Conservation (phyloP, 2,113 vertebrate species). For the Podilymbus podiceps region DNA sequence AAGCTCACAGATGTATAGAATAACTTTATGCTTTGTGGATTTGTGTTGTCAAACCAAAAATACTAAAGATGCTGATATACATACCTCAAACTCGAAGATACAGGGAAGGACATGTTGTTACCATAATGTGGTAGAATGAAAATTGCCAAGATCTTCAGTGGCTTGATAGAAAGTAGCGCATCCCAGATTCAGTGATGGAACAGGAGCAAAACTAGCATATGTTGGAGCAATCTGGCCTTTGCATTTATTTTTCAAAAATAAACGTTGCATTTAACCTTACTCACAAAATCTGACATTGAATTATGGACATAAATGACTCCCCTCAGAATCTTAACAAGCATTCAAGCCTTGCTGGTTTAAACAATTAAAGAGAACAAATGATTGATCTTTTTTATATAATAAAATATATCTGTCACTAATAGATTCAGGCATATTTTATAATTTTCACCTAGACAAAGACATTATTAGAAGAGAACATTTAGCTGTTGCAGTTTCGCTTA, state of each 20-base stretch:
- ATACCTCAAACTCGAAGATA: background rate
- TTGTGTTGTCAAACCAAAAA: background rate
- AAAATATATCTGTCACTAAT: constrained; percentile 46
- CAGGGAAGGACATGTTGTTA: background rate
- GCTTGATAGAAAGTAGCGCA: background rate
- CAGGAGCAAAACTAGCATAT: background rate
- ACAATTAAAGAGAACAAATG: constrained; percentile 12
- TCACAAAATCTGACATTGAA: constrained; percentile 1
- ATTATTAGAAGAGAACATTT: constrained; percentile 15
- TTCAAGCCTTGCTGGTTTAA: background rate
- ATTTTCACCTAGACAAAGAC: constrained; percentile 29
- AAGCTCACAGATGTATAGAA: background rate
- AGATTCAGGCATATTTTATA: constrained; percentile 2
- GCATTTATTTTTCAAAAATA: background rate
- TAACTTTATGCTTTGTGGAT: background rate
- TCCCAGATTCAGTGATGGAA: background rate
- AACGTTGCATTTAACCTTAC: background rate
- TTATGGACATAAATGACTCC: background rate
- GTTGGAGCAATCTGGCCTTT: background rate
- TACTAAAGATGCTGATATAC: background rate
- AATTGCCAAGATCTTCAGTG: background rate
- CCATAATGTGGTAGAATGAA: background rate
- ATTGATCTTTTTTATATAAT: constrained; percentile 49
- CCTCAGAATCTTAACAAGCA: background rate
- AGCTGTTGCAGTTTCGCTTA: background rate